These are phyloP conservation scores for Corythornis cristatus DNA, from an alignment of 2,113 vertebrate genomes.

Conservation along the genomic window DNA sequence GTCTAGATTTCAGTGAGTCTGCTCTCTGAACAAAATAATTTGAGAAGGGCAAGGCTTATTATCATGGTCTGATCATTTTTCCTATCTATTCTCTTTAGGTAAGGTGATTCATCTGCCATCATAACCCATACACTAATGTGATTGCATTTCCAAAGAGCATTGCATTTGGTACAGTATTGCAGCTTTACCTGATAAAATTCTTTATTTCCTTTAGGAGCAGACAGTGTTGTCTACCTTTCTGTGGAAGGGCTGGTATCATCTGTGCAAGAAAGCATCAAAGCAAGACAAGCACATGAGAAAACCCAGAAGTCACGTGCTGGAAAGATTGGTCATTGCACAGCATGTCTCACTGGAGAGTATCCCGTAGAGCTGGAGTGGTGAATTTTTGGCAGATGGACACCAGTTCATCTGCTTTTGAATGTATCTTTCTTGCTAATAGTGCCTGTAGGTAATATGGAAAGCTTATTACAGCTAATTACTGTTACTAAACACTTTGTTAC, in stretches of 20 bases:
- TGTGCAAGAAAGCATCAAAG: constrained; percentile 86
- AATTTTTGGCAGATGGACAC: constrained; percentile 19
- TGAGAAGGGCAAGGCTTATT: neutral
- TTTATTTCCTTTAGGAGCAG: constrained; percentile 81
- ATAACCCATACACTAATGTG: neutral
- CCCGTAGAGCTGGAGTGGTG: constrained; percentile 95
- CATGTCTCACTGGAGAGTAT: constrained; percentile 94
- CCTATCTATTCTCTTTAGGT: neutral
- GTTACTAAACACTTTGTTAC: constrained; percentile 11
- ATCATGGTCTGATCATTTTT: neutral
- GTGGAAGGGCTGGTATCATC: constrained; percentile 93
- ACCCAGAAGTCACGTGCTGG: constrained; percentile 27
- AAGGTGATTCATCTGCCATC: neutral
- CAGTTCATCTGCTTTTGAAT: neutral
- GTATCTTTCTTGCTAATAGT: neutral
- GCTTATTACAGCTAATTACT: constrained; percentile 12
- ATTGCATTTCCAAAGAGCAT: neutral
- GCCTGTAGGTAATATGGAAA: neutral
- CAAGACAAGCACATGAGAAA: constrained; percentile 73
- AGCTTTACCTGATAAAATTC: neutral
- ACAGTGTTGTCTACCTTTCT: constrained; percentile 92
- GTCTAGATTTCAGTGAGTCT: neutral
- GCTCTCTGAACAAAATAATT: neutral
- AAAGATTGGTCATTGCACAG: constrained; percentile 88
- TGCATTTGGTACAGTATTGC: neutral